A percentile compares a stretch with the other conserved stretches of the same genome.
phyloP scores from a whole-genome alignment of 2,888 invertebrate genomes.

The Drosophila putrida region DNA sequence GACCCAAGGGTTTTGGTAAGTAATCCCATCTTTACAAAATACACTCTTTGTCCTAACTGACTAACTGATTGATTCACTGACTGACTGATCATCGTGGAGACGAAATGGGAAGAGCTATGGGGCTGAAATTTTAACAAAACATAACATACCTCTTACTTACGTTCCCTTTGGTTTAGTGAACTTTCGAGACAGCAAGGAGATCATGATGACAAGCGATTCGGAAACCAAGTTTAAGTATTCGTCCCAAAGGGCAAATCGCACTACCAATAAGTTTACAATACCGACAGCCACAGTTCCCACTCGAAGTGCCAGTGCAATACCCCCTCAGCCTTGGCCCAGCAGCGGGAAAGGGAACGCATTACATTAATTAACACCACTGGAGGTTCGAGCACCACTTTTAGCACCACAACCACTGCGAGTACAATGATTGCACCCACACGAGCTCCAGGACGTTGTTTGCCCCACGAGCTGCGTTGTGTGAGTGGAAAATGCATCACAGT shows the following conservation, averaged over 20 bases:
- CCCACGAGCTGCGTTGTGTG: slow-evolving; percentile 88
- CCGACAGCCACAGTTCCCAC: slow-evolving; percentile 73
- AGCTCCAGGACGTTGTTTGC: slow-evolving; percentile 52
- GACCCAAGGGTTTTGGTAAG: slow-evolving; percentile 78
- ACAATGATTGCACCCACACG: slow-evolving; percentile 37
- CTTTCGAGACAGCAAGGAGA: slow-evolving; percentile 87
- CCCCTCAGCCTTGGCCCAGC: slow-evolving; percentile 56
- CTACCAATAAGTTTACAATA: slow-evolving; percentile 58
- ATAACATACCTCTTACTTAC: neutral
- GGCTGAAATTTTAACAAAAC: too few species aligned
- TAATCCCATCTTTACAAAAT: too few species aligned
- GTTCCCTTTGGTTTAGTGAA: slow-evolving; percentile 84
- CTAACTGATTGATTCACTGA: too few species aligned
- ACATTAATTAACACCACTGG: slow-evolving; percentile 4
- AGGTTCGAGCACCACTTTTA: slow-evolving; percentile 12
- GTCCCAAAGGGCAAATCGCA: slow-evolving; percentile 72
- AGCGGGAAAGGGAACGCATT: slow-evolving; percentile 57
- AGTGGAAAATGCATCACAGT: slow-evolving; percentile 89
- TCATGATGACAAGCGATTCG: slow-evolving; percentile 88
- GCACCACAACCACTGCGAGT: neutral
- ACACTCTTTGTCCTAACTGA: too few species aligned
- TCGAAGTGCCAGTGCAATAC: slow-evolving; percentile 66
- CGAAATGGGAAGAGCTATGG: too few species aligned
- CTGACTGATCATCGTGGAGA: too few species aligned
- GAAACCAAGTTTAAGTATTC: slow-evolving; percentile 85